Conservation (phyloP, 1,140 invertebrate species). For the Drosophila lowei region DNA sequence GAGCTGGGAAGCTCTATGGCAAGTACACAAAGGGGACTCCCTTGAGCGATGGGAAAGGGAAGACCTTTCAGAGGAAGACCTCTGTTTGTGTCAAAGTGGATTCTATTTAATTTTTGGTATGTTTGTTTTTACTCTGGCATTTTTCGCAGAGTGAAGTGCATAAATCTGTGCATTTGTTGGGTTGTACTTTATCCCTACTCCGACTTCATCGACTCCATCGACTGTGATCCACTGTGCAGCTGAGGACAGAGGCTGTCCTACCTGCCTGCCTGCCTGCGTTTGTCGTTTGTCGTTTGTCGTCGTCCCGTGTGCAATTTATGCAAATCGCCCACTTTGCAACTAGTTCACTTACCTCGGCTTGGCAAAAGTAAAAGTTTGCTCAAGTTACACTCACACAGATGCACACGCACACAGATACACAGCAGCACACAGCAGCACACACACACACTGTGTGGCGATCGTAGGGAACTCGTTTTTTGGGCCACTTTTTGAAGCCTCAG, state of each 20-base stretch:
- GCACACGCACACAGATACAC: not conserved
- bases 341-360: slow-evolving; percentile 72
- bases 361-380: slow-evolving; percentile 76
- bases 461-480: slow-evolving; percentile 62
- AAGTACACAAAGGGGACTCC: too few species aligned
- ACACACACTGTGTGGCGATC: not conserved
- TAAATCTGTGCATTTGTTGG: too few species aligned
- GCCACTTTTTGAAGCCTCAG: slow-evolving; percentile 45
- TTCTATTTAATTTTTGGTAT: too few species aligned
- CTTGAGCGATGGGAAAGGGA: too few species aligned
- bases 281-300: slow-evolving; percentile 37
- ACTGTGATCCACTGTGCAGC: slow-evolving; percentile 23
- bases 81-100: too few species aligned
- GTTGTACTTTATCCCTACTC: too few species aligned
- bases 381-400: slow-evolving; percentile 42
- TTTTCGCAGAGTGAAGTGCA: too few species aligned
- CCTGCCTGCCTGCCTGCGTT: slow-evolving; percentile 17
- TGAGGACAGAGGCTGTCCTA: slow-evolving; percentile 8
- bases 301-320: slow-evolving; percentile 64
- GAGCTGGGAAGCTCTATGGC: too few species aligned
- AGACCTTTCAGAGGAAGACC: too few species aligned
- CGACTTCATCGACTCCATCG: too few species aligned
- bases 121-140: too few species aligned
- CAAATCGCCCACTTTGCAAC: slow-evolving; percentile 73
- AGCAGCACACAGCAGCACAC: slow-evolving; percentile 4